Base-by-base conservation (phyloP, 2,888 invertebrate species). In the Lysandra coridon region DNA sequence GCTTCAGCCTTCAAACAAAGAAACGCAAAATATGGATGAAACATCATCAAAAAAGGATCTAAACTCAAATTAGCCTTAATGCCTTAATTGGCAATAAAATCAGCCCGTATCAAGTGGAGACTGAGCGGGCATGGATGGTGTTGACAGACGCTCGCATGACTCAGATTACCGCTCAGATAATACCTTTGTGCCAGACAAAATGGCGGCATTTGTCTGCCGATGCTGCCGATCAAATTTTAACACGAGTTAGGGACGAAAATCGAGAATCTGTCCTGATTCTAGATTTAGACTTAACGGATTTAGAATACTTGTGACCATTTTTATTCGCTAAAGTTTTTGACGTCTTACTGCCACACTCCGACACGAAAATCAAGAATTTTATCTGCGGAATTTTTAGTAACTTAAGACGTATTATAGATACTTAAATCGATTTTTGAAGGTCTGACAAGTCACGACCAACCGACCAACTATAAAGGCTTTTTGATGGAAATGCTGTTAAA, bases 101-200 rank as follows among this genome's bases (percentile, higher is more conserved):
- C 69, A 33, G 69, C 33, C 14, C 64, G 83, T 83, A 83, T 87
- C 83, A 84, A 82, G 82, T 85, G 83, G 84, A 83, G 57, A 57
- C 88, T 87, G 83, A 87, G 84, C 82, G 81, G 83, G 87, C 87
- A 90, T 89, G 85, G 82, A 90, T 89, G 85, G 82, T 85, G 85
- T 88, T 84, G 80, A 80, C 81, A 81, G 82, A 83, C 81, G 81
- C 37, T 37, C 84, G 84, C 83, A 85, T 90, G 90, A 89, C 87
- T 87, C 87, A 89, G 91, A 91, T 91, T 89, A 89, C 87, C 88
- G 84, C 87, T 92, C 90, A 83, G 83, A 88, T 92, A 23, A 23
- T 92, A 88, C 90, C 78, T 81, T 74, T 83, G 78, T 83, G 78
- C 83, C 87, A 88, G 88, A 88, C 87, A 82, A 78, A 81, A 81